Conservation (phyloP, 2,113 vertebrate genomes). For the Callorhinus ursinus region DNA sequence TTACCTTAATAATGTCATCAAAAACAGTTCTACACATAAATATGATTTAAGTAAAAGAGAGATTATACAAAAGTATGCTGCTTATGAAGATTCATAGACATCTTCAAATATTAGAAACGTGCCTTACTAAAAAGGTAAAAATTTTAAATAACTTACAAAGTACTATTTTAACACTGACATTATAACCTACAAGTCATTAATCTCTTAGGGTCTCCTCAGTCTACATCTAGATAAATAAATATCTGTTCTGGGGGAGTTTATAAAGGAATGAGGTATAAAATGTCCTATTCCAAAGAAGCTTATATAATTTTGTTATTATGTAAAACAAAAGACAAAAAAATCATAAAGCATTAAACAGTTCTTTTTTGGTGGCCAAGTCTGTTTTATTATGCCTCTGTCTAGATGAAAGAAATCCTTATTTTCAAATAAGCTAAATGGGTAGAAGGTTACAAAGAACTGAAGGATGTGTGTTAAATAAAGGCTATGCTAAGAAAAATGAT, state of each 20-base stretch:
- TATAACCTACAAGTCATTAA: background rate
- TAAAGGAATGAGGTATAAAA: background rate
- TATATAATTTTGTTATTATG: background rate
- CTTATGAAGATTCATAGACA: background rate
- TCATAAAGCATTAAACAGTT: background rate
- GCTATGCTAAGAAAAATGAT: background rate
- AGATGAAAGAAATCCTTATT: background rate
- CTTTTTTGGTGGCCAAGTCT: background rate
- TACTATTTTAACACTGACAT: background rate
- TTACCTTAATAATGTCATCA: background rate
- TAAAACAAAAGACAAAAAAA: background rate
- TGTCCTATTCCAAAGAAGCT: background rate
- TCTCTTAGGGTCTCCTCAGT: background rate
- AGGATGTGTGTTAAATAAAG: background rate
- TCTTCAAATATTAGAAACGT: background rate
- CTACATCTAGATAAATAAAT: background rate
- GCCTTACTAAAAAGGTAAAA: conserved; percentile 22
- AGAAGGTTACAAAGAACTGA: background rate
- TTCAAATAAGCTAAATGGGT: background rate
- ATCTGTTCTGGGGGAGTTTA: background rate
- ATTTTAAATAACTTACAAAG: background rate
- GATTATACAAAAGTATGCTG: background rate
- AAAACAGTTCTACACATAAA: background rate
- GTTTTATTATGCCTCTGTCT: background rate
- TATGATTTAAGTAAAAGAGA: background rate